Evolutionary conservation across 2,888 invertebrate genomes (phyloP), one percentile per base, ranked within the genome.

Genomic region (Melanchra persicariae): DNA sequence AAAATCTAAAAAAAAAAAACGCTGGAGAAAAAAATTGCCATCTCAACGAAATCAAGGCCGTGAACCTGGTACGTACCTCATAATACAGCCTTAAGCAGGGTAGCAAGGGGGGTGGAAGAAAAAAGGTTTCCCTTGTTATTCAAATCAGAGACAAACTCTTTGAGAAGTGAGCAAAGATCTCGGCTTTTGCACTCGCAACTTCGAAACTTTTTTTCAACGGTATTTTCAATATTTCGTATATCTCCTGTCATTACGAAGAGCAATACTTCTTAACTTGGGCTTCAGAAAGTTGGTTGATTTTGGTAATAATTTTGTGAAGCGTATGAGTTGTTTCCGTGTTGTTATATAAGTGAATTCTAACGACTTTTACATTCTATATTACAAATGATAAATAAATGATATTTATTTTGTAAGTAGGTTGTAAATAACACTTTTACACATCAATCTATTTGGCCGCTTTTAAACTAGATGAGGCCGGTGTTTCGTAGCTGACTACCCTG

Each of bases 61-160:
- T 24, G 15, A 19, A 34, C 24, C 4, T 67, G n/a, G n/a, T 65
- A n/a, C 51, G 51, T 72, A 60, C 74, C 60, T 77, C 76, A 80
- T 83, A 85, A 85, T 81, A 82, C 47, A 77, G 77, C 57, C 63
- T 70, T 62, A 72, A 71, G 81, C 62, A 79, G 55, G 26, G 65
- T 34, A 49, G 70, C 65, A 67, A 74, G 75, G 69, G 78, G 65
- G 61, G 55, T 22, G 79, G 82, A 83, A 81, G 88, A 91, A 93
- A 93, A 93, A 93, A 93, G 94, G 92, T 92, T 93, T 93, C 87
- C 82, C 92, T 91, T 93, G 94, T 94, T 94, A 94, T 94, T 94
- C 90, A 94, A 94, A 94, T 94, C 89, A 91, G 88, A 87, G 91
- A 91, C 89, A 91, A 93, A 94, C 89, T 93, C 92, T 84, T 76